phyloP scores from a whole-genome alignment of 2,113 vertebrate species.

The Apus apus region DNA sequence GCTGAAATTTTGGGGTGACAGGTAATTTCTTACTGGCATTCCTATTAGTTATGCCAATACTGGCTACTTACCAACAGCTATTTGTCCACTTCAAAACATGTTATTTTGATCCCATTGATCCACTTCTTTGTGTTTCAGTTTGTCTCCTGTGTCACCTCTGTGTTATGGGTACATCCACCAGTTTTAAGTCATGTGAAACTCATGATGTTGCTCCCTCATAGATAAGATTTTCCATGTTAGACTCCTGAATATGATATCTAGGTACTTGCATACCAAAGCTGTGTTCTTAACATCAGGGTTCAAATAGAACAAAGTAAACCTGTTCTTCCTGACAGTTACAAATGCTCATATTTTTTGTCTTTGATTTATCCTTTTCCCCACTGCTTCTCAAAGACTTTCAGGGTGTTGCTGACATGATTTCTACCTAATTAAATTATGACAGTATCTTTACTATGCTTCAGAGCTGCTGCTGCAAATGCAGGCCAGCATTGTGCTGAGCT shows the following conservation, averaged over 20 bases:
- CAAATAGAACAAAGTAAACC: not conserved
- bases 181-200: conserved; percentile 4
- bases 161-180: not conserved
- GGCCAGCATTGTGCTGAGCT: not conserved
- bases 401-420: not conserved
- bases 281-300: not conserved
- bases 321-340: not conserved
- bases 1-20: not conserved
- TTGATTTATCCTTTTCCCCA: not conserved
- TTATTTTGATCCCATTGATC: conserved; percentile 59
- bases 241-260: not conserved
- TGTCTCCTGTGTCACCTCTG: conserved; percentile 59
- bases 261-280: not conserved
- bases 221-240: conserved; percentile 55
- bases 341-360: not conserved
- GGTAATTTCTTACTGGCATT: not conserved
- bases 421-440: not conserved
- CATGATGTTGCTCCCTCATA: conserved; percentile 1
- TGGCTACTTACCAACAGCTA: conserved; percentile 27
- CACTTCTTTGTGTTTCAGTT: conserved; percentile 28
- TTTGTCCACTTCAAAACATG: conserved; percentile 31
- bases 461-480: not conserved
- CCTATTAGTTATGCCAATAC: not conserved
- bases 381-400: not conserved
- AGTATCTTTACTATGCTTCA: not conserved